Evolutionary conservation across 2,797 vertebrate species (phyloP), one percentile per base, ranked within the genome.

Genomic region (Stomatorhinus walkeri): DNA sequence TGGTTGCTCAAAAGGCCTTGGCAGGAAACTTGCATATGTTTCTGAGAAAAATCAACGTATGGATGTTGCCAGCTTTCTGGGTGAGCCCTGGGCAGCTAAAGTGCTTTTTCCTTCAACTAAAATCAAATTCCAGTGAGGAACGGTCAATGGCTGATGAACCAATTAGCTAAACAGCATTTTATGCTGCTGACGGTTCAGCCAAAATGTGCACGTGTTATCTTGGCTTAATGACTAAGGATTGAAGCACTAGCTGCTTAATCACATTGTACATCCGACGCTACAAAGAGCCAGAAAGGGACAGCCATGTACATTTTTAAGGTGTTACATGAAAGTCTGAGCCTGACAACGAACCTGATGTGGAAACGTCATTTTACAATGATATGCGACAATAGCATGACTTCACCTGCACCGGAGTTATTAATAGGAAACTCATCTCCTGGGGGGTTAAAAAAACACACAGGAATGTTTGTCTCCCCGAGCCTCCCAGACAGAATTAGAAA

Each of bases 401-500:
- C 88, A 48, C 83, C 49, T 28, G 4, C 43, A 19, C 48, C 7
- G 1, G 14, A 49, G 83, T 89, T 89, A 89, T 89, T 89, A 86
- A 86, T 86, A 87, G 56, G 46, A 24, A 52, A 43, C 32, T 9
- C 43, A 3, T 48, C 48, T 51, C 83, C 36, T 36, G 9, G 10
- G 7, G 46, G 46, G 3, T 54, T 76, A 86, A 9, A 40, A 61
- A 22, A 86, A n/a, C 81, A 52, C 2, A 5, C 56, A 72, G 43
- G 46, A 86, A 89, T 72, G 88, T 48, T 24, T 22, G 48, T n/a
- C 83, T 86, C 14, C 84, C 3, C 7, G 28, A 7, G 24, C 6
- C 59, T 84, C 8, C 56, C 56, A 49, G 88, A 89, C 88, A 51
- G 84, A 89, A 86, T 89, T 86, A 86, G 88, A 88, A 54, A 46